Evolutionary conservation across 2,888 invertebrate species (phyloP).

Genomic region (Dasypolia templi): DNA sequence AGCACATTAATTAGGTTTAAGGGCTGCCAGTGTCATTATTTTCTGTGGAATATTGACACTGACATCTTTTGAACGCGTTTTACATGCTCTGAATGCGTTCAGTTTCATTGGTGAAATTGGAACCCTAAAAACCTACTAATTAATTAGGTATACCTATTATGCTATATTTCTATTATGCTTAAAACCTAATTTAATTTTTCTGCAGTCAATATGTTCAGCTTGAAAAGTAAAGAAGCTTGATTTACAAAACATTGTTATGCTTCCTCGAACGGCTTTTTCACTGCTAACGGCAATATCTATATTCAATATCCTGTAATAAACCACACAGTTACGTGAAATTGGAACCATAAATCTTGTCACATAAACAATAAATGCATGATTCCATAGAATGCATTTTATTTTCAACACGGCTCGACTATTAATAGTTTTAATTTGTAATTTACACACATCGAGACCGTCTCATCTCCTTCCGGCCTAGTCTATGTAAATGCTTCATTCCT

Average conservation of each 20-base stretch:
- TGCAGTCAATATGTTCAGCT: neutral
- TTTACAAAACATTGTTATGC: neutral
- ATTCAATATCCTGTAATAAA: slow-evolving; percentile 45
- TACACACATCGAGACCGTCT: slow-evolving; percentile 66
- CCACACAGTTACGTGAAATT: slow-evolving; percentile 28
- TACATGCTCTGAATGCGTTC: too few species aligned
- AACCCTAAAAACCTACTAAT: too few species aligned
- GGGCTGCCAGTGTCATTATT: too few species aligned
- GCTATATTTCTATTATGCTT: too few species aligned
- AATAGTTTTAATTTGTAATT: slow-evolving; percentile 70
- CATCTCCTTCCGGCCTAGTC: slow-evolving; percentile 66
- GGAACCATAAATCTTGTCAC: slow-evolving; percentile 49
- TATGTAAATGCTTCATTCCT: slow-evolving; percentile 46
- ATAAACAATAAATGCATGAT: slow-evolving; percentile 53
- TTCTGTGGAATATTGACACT: too few species aligned
- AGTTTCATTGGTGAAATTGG: too few species aligned
- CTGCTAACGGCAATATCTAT: slow-evolving; percentile 10
- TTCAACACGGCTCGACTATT: slow-evolving; percentile 58
- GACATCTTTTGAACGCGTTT: too few species aligned
- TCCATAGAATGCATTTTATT: slow-evolving; percentile 63
- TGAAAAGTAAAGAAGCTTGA: neutral
- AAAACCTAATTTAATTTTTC: too few species aligned
- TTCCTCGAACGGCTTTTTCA: neutral
- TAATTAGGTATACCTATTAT: neutral
- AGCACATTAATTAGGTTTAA: too few species aligned